Evolutionary conservation across 2,888 invertebrate genomes (phyloP).

Genomic region (Callosobruchus maculatus): DNA sequence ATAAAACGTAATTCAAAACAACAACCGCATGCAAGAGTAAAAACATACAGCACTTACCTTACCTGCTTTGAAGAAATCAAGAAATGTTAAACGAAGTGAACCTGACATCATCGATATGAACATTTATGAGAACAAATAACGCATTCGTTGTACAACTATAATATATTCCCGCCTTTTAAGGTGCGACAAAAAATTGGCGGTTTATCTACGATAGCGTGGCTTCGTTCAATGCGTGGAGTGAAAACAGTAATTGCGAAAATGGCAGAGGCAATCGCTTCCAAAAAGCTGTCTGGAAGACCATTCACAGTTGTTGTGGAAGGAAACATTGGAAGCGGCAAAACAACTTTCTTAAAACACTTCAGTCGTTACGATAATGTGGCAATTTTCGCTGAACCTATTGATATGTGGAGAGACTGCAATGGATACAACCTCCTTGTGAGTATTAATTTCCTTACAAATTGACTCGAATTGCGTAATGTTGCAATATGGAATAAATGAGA

Average conservation of each 20-base stretch:
- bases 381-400: conserved; percentile 66
- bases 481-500: too few relatives aligned
- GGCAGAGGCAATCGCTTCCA: conserved; percentile 18
- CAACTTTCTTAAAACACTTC: conserved; percentile 81
- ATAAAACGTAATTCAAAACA: too few relatives aligned
- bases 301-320: conserved; percentile 85
- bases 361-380: conserved; percentile 68
- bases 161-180: background rate
- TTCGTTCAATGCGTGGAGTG: background rate
- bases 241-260: conserved; percentile 25
- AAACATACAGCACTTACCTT: background rate
- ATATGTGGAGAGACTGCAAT: conserved; percentile 75
- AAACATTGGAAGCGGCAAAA: conserved; percentile 88
- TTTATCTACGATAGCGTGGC: background rate
- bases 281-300: conserved; percentile 42
- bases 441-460: background rate
- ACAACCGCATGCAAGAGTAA: background rate
- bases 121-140: too few relatives aligned
- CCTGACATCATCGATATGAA: background rate
- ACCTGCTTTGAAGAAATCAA: background rate
- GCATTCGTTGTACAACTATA: too few relatives aligned
- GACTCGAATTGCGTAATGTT: too few relatives aligned
- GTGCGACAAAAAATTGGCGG: background rate
- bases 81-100: background rate
- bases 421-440: conserved; percentile 69